Evolutionary conservation across 2,888 invertebrate genomes (phyloP).

Genomic region (Smittia sp.): DNA sequence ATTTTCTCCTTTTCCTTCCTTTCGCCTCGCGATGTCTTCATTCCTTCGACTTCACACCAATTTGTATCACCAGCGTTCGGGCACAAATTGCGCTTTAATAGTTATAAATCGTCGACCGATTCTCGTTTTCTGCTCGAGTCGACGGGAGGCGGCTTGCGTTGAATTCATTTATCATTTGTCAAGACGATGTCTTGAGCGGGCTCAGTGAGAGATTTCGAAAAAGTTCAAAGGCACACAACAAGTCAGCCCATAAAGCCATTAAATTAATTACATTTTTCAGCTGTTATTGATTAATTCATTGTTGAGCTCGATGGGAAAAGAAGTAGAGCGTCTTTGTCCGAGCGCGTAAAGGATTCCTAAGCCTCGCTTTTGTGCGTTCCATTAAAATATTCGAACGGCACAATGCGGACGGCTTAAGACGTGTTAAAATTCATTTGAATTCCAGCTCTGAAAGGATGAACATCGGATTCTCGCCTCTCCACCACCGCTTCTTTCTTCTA

Average conservation of each 20-base stretch:
- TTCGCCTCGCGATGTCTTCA: not conserved
- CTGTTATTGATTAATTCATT: constrained; percentile 37
- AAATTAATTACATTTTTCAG: constrained; percentile 28
- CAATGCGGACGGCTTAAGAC: not conserved
- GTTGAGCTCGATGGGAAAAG: not conserved
- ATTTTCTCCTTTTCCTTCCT: not conserved
- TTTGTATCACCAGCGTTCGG: constrained; percentile 6
- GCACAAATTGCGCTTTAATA: constrained; percentile 11
- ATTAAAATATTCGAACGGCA: not conserved
- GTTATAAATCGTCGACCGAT: constrained; percentile 31
- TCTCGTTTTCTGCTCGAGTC: constrained; percentile 6
- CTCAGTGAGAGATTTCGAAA: not conserved
- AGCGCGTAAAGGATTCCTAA: not conserved
- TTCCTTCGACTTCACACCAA: constrained; percentile 19
- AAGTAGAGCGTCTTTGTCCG: not conserved
- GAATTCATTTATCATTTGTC: constrained; percentile 19
- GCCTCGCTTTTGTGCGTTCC: not conserved
- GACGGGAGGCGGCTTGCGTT: not conserved
- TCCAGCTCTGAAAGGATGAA: not conserved
- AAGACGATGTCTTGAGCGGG: constrained; percentile 18
- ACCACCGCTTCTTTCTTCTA: not conserved
- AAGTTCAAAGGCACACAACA: constrained; percentile 34
- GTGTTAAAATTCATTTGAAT: constrained; percentile 13
- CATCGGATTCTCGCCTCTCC: not conserved
- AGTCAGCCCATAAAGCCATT: constrained; percentile 21